A percentile compares a stretch with the other conserved stretches of the same genome.
phyloP scores from a whole-genome alignment of 1,140 invertebrate genomes.

The Agraylea sexmaculata region DNA sequence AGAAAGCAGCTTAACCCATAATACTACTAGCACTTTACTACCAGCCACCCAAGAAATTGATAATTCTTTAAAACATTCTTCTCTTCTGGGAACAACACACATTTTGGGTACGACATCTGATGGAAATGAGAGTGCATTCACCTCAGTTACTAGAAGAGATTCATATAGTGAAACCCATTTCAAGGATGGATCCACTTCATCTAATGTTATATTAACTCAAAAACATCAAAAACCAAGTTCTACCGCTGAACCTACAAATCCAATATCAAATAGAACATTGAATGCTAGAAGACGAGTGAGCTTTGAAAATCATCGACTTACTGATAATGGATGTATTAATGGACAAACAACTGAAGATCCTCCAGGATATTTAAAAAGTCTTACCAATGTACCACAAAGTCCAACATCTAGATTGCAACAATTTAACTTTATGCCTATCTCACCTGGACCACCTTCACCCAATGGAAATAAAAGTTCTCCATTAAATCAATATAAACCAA shows the following conservation, averaged over 20 bases:
- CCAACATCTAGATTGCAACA: conserved; percentile 53
- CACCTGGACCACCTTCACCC: conserved; percentile 54
- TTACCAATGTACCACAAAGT: conserved; percentile 39
- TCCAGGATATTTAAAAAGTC: conserved; percentile 10
- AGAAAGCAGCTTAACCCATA: conserved; percentile 50
- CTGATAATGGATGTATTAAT: conserved; percentile 23
- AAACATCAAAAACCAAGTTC: conserved; percentile 8
- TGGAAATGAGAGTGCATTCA: conserved; percentile 22
- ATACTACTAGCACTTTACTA: conserved; percentile 20
- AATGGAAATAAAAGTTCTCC: conserved; percentile 32
- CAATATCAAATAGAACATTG: conserved; percentile 19
- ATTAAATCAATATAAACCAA: conserved; percentile 26
- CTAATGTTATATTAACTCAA: conserved; percentile 12
- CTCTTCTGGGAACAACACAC: conserved; percentile 11
- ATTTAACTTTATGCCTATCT: conserved; percentile 76
- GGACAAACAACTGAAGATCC: conserved; percentile 2
- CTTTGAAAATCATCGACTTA: conserved; percentile 41
- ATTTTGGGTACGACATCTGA: conserved; percentile 22
- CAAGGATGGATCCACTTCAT: background rate
- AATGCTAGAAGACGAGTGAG: conserved; percentile 43
- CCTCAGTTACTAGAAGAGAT: conserved; percentile 7
- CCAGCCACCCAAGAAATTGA: conserved; percentile 25
- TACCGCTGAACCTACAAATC: conserved; percentile 1
- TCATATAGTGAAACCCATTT: too few species aligned
- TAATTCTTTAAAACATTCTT: conserved; percentile 19